Base-by-base conservation (phyloP, 2,113 vertebrate species). In the Dinomys branickii region DNA sequence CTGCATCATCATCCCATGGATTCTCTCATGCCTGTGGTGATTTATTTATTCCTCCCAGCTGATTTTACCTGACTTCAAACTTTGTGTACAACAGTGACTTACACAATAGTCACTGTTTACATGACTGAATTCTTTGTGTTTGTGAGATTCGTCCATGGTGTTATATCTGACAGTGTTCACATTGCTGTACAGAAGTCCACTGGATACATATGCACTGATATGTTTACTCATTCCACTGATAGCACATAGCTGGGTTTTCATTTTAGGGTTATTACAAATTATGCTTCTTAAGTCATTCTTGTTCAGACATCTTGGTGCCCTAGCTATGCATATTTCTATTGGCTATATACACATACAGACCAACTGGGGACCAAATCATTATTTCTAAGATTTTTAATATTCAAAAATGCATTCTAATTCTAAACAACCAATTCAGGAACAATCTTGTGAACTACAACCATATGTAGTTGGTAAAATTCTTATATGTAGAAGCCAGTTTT, bases 321-420 rank as follows among this genome's bases (percentile, higher is more conserved):
- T 16, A 41, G 67, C 10, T 38, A 9, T 73, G 38, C 4, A 20
- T 81, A 4, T 93, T 85, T 80, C 96, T 81, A 0, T 8, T 58
- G 59, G 52, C 54, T 82, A 16, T 50, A 8, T 24, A 96, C 50
- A 38, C 5, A 88, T 89, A 16, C 75, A 61, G 78, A 77, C 11
- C 78, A 85, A 1, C 58, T 85, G 19, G 33, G n/a, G 35, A 69
- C 14, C 30, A 20, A 33, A 16, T 38, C 82, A 47, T 71, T 71
- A 56, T 84, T 90, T 85, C 30, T 56, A 41, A 81, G 77, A 58
- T 91, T 56, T 89, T 93, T 90, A 47, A 47, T 77, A 77, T 47
- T 47, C 91, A 56, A 87, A 96, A 82, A 96, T 82, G 61, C 17
- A 63, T 35, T 44, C 38, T 22, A 83, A 22, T 90, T 94, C 44